Percentiles rank a stretch among this genome's conserved stretches.
Evolutionary conservation across 2,888 invertebrate genomes (phyloP).

Genomic region (Pterostichus madidus): DNA sequence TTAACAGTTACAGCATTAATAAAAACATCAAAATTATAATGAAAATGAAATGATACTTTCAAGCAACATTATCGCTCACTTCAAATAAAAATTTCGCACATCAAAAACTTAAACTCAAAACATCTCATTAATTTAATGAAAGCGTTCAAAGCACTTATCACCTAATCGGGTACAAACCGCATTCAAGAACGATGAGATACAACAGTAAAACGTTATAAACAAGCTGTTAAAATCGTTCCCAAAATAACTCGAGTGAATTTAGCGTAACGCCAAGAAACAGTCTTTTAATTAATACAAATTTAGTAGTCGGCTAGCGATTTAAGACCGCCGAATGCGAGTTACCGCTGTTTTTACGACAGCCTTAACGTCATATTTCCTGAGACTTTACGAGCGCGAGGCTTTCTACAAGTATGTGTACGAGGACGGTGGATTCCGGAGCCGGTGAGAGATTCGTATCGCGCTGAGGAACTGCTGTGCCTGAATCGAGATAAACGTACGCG

Average conservation of each 20-base stretch:
- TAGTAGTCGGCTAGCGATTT: constrained; percentile 56
- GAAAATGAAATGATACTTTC: constrained; percentile 1
- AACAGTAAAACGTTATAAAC: constrained; percentile 55
- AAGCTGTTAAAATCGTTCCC: constrained; percentile 55
- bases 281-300: constrained; percentile 65
- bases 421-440: constrained; percentile 13
- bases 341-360: constrained; percentile 64
- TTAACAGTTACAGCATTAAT: constrained; percentile 18
- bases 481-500: constrained; percentile 14
- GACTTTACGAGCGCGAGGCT: constrained; percentile 54
- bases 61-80: constrained; percentile 20
- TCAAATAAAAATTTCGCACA: constrained; percentile 29
- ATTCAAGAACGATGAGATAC: constrained; percentile 23
- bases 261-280: constrained; percentile 26
- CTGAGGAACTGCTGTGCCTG: constrained; percentile 14
- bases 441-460: constrained; percentile 33
- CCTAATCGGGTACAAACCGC: constrained; percentile 17
- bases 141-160: constrained; percentile 22
- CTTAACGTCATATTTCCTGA: constrained; percentile 64
- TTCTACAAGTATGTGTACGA: constrained; percentile 42
- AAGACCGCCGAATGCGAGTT: constrained; percentile 50
- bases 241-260: constrained; percentile 53
- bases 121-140: constrained; percentile 23
- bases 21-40: constrained; percentile 14
- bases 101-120: constrained; percentile 25